These are phyloP conservation scores for Mallotus villosus DNA, from an alignment of 2,797 vertebrate genomes.

Conservation along the genomic window DNA sequence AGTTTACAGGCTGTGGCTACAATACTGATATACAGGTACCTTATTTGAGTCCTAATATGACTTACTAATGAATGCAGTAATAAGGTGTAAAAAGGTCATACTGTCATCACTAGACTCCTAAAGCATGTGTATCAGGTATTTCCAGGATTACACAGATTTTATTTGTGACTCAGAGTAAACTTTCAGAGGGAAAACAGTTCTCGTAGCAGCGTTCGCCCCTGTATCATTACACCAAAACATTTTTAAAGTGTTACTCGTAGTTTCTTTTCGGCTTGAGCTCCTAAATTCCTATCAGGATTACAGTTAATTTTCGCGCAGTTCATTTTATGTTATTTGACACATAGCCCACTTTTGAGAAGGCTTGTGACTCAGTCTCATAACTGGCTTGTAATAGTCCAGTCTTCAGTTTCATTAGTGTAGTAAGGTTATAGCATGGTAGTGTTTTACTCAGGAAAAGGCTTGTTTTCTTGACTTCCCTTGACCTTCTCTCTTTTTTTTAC, in stretches of 20 bases:
- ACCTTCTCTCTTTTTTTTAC: constrained; percentile 66
- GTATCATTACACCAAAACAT: not conserved
- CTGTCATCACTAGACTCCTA: constrained; percentile 54
- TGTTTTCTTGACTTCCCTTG: constrained; percentile 80
- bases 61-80: too few relatives aligned
- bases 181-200: constrained; percentile 46
- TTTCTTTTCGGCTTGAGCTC: constrained; percentile 30
- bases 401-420: constrained; percentile 69
- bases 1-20: too few relatives aligned
- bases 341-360: constrained; percentile 49
- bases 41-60: too few relatives aligned
- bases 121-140: constrained; percentile 59
- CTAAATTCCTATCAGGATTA: constrained; percentile 22
- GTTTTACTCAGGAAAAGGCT: constrained; percentile 78
- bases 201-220: constrained; percentile 39
- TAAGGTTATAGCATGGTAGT: constrained; percentile 72
- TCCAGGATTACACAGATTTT: constrained; percentile 54
- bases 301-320: constrained; percentile 3
- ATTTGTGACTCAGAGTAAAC: constrained; percentile 56
- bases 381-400: constrained; percentile 61
- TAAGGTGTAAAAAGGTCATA: constrained; percentile 31
- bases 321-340: constrained; percentile 41
- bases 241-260: not conserved
- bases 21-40: too few relatives aligned
- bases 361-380: constrained; percentile 60